Evolutionary conservation across 2,888 invertebrate species (phyloP).

Genomic region (Drosophila siamana): DNA sequence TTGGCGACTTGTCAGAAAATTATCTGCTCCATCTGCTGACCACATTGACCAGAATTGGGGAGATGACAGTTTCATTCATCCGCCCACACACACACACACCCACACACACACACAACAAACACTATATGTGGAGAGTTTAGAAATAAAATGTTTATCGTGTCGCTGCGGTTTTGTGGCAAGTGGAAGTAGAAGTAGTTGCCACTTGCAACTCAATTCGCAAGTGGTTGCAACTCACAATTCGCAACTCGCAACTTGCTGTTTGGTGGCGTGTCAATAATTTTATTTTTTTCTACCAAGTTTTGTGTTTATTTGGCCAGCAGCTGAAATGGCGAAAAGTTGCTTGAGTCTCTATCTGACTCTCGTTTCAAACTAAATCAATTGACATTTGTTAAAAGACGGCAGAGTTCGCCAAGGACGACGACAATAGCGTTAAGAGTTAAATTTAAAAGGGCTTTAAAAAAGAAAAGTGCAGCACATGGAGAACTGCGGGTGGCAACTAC

Average conservation of each 20-base stretch:
- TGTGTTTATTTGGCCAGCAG: conserved; percentile 43
- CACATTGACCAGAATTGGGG: conserved; percentile 29
- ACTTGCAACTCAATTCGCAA: conserved; percentile 29
- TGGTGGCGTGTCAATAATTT: conserved; percentile 37
- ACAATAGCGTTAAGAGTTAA: conserved; percentile 17
- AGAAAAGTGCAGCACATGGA: background rate
- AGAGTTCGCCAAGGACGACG: too few species aligned
- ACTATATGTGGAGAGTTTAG: conserved; percentile 32
- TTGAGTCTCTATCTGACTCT: background rate
- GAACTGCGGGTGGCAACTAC: conserved; percentile 24
- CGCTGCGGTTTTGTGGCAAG: conserved; percentile 40
- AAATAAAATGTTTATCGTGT: conserved; percentile 70
- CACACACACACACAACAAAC: too few species aligned
- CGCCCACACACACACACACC: too few species aligned
- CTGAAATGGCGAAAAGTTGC: conserved; percentile 20
- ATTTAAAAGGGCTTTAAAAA: conserved; percentile 22
- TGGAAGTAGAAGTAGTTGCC: conserved; percentile 1
- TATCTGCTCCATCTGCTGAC: conserved; percentile 50
- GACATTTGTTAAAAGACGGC: conserved; percentile 43
- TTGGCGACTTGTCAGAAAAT: conserved; percentile 54
- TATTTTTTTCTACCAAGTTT: conserved; percentile 19
- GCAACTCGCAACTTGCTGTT: conserved; percentile 42
- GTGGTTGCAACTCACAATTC: conserved; percentile 22
- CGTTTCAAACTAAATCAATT: conserved; percentile 44
- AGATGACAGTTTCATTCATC: conserved; percentile 18